Percentiles rank a stretch among this genome's conserved stretches.
phyloP scores from a whole-genome alignment of 2,113 vertebrate species.

The Platysteira castanea region DNA sequence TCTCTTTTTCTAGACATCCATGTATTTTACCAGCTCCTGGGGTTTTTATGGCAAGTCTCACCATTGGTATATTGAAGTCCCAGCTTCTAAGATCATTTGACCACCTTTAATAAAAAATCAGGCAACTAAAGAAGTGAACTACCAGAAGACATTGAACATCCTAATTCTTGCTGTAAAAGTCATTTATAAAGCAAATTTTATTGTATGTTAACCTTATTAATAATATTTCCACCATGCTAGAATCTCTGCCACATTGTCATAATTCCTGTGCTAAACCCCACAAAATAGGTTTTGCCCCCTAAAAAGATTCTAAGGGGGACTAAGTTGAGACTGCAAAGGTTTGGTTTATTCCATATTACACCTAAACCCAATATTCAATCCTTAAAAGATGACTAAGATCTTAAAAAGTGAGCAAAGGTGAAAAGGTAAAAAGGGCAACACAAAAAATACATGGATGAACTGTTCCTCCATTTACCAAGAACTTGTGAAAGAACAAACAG shows the following conservation, averaged over 20 bases:
- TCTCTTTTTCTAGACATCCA: background rate
- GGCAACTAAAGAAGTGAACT: background rate
- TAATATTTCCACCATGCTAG: background rate
- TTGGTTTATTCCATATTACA: background rate
- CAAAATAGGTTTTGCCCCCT: background rate
- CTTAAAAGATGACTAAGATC: background rate
- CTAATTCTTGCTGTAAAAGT: background rate
- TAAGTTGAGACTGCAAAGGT: background rate
- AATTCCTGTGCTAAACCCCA: background rate
- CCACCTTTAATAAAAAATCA: background rate
- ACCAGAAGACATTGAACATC: background rate
- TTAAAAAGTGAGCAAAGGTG: background rate
- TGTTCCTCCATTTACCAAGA: background rate
- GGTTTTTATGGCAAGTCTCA: background rate
- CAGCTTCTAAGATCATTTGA: background rate
- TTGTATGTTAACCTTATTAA: background rate
- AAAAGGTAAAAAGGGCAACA: background rate
- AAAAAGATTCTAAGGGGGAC: background rate
- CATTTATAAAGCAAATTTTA: background rate
- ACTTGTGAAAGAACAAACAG: background rate
- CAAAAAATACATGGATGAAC: background rate
- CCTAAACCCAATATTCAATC: background rate
- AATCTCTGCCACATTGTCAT: background rate
- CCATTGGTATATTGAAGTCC: background rate
- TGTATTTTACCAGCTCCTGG: background rate